Evolutionary conservation across 1,140 invertebrate genomes (phyloP).

Genomic region (Drosophila lini): DNA sequence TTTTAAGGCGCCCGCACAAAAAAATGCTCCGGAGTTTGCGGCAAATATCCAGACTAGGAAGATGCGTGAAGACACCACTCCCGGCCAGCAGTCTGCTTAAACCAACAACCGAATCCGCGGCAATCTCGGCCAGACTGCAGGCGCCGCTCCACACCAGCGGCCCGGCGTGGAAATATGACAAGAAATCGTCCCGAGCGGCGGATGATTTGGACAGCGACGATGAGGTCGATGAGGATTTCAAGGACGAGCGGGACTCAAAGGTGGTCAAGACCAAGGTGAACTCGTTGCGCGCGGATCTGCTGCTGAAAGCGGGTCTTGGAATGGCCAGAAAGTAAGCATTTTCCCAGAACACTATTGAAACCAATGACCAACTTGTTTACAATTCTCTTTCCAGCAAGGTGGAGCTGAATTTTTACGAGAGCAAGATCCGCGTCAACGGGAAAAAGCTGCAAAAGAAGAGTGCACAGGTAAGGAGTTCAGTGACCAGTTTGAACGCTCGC

Average conservation of each 20-base stretch:
- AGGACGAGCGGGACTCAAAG: conserved; percentile 86
- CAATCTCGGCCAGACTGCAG: neutral
- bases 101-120: neutral
- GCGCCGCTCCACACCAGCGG: conserved; percentile 41
- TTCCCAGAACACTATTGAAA: neutral
- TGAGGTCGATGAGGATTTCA: conserved; percentile 75
- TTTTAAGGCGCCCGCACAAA: conserved; percentile 44
- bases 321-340: conserved; percentile 87
- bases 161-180: conserved; percentile 60
- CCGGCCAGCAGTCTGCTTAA: conserved; percentile 15
- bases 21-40: conserved; percentile 60
- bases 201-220: conserved; percentile 75
- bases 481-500: neutral
- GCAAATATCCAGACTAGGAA: conserved; percentile 41
- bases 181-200: conserved; percentile 54
- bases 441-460: conserved; percentile 88
- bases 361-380: neutral
- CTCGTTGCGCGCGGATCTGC: conserved; percentile 87
- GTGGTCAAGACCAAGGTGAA: conserved; percentile 86
- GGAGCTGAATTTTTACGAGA: conserved; percentile 88
- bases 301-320: conserved; percentile 88
- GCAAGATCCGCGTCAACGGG: conserved; percentile 88
- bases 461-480: conserved; percentile 76
- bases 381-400: conserved; percentile 85
- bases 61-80: neutral